phyloP scores from a whole-genome alignment of 2,888 invertebrate species.

The Pterostichus madidus region DNA sequence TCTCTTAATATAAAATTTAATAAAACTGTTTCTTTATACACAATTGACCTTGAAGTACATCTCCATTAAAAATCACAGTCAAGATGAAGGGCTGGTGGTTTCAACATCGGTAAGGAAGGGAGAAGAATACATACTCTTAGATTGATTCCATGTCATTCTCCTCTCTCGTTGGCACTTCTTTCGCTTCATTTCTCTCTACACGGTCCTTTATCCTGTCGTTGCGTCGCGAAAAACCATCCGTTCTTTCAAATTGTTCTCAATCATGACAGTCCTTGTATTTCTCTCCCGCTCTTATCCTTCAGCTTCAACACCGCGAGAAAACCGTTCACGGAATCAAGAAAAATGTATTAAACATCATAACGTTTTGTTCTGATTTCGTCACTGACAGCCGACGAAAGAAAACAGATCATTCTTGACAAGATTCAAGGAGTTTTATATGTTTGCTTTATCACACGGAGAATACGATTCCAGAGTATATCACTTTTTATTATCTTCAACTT shows the following conservation, averaged over 20 bases:
- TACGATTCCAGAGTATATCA: neutral
- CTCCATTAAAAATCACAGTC: constrained; percentile 1
- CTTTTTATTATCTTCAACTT: no score
- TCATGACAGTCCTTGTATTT: constrained; percentile 28
- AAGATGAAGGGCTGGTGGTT: neutral
- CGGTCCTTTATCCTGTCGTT: constrained; percentile 45
- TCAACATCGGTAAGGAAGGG: neutral
- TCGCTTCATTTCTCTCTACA: constrained; percentile 51
- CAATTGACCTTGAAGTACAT: constrained; percentile 4
- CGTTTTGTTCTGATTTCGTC: constrained; percentile 42
- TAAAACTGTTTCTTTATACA: constrained; percentile 15
- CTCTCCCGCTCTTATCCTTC: neutral
- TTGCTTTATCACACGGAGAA: constrained; percentile 14
- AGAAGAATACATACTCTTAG: neutral
- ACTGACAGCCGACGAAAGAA: constrained; percentile 37
- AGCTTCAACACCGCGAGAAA: neutral
- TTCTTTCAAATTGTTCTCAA: constrained; percentile 49
- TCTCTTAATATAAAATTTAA: constrained; percentile 12
- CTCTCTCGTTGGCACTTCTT: constrained; percentile 49
- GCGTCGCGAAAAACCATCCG: constrained; percentile 13
- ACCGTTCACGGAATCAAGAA: constrained; percentile 29
- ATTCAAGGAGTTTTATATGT: constrained; percentile 15
- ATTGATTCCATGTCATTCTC: constrained; percentile 45
- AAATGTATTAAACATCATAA: constrained; percentile 52
- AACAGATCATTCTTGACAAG: constrained; percentile 38